Evolutionary conservation across 2,888 invertebrate species (phyloP), one percentile per base, ranked within the genome.

Genomic region (Diplazon laetatorius): DNA sequence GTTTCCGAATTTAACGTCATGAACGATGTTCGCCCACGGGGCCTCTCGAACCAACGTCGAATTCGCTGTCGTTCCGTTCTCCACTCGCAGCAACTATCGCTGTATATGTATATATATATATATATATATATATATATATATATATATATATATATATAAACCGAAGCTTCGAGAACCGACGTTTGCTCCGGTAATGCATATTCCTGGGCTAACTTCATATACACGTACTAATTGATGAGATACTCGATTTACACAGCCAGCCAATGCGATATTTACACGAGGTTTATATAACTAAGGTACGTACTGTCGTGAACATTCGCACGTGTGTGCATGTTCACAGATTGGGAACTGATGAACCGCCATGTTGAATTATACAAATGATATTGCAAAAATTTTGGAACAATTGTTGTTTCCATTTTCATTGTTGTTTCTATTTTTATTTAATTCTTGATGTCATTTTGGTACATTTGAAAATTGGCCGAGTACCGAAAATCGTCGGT

Each of bases 211-310:
- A 65, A 65, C 65, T 65, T 50, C 65, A 65, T 37, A 50, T 37
- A 12, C 50, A 48, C 16, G 37, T 16, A 62, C 22, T 72, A 68
- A 72, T 68, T 68, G 62, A 62, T 30, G 66, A 63, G 48, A 62
- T 52, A 52, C 46, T 52, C 44, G 18, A 55, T 77, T 68, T 72
- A 46, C 72, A 59, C 55, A 70, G 42, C 30, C 30, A 6, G 42
- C n/a, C 20, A 12, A 6, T 6, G 10, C 20, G 48, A 35, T 50
- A 9, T 65, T 42, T 70, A 25, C 65, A 18, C 22, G 63, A 30
- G 50, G 35, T 70, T 39, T 60, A 59, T 50, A 55, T 63, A 63
- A 70, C 65, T 9, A 55, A 30, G 30, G 69, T 65, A 30, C 42
- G 42, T 22, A 30, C 16, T 48, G 50, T 60, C 10, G n/a, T 48